Conservation (phyloP, 1,140 invertebrate species). For the Penaeus japonicus region DNA sequence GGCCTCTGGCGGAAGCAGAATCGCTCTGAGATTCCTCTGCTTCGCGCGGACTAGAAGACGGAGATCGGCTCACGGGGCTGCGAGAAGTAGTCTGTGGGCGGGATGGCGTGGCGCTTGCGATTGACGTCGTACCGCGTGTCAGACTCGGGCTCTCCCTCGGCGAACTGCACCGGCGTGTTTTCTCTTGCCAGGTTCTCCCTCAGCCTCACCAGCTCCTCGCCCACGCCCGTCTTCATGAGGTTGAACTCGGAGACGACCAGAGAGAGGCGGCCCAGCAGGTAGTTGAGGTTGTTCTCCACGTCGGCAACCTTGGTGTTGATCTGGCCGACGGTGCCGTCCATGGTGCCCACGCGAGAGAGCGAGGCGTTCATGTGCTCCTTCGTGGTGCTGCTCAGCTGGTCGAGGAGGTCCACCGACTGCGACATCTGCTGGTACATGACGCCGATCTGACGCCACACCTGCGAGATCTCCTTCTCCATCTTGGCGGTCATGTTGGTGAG, state of each 20-base stretch:
- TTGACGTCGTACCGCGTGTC: constrained; percentile 32
- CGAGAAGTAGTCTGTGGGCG: not conserved
- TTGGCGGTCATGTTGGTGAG: constrained; percentile 78
- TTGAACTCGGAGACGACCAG: constrained; percentile 87
- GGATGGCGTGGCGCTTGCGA: constrained; percentile 31
- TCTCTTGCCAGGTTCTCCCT: constrained; percentile 38
- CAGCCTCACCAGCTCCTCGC: constrained; percentile 54
- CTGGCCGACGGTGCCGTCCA: constrained; percentile 58
- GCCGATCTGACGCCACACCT: constrained; percentile 86
- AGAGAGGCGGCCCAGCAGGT: constrained; percentile 79
- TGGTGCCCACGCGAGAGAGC: constrained; percentile 76
- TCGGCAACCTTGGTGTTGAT: constrained; percentile 83
- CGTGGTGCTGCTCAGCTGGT: constrained; percentile 71
- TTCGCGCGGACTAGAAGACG: not conserved
- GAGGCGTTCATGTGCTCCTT: constrained; percentile 79
- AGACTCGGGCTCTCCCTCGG: constrained; percentile 2
- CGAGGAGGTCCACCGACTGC: constrained; percentile 76
- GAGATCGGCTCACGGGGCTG: not conserved
- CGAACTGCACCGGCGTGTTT: constrained; percentile 4
- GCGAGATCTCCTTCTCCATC: constrained; percentile 82
- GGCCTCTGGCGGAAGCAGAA: too few species aligned
- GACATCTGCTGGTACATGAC: constrained; percentile 87
- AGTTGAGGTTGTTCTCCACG: constrained; percentile 86
- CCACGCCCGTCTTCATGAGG: constrained; percentile 73
- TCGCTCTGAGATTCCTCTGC: too few species aligned